Base-by-base conservation (phyloP, 2,888 invertebrate genomes). In the Agrochola circellaris region DNA sequence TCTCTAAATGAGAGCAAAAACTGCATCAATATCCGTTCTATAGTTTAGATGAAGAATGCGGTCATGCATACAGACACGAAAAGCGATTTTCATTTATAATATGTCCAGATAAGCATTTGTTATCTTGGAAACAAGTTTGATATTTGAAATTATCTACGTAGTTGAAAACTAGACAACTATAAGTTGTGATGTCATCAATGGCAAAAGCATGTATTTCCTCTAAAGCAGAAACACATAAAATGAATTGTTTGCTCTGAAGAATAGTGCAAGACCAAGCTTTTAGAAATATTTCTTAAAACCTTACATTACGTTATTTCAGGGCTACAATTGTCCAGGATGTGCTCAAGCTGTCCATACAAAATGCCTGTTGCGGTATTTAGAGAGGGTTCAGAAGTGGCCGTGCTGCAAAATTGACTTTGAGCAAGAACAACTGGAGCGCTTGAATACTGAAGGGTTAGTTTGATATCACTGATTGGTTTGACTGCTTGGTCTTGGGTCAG, bases 341-440 rank as follows among this genome's bases (percentile, higher is more conserved):
- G 92, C 87, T 2, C 73, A 91, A 64, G 95, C 94, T 0, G 89
- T 96, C 9, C 96, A 97, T 84, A 94, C 94, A 2, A 90, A 92
- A 60, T 97, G 97, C 80, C 89, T 96, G 13, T 92, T 93, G 54
- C 90, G 89, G 3, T 96, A 94, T 72, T 82, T 95, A 75, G 93
- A 93, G 73, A 95, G 93, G 48, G 91, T 95, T 1, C 83, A 93
- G 9, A 96, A 95, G 72, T 96, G 96, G 97, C 97, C 96, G 0
- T 96, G 97, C 88, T 96, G 97, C 86, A 95, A 95, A 73, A 82
- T 86, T 30, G 93, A 94, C 51, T 96, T 93, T 75, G 88, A 82
- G 67, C 78, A 87, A 20, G 90, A 91, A 1, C 95, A 96, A 71
- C 77, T 96, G 45, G 93, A 95, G 30, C 87, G 75, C 8, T 87